A percentile compares a stretch with the other conserved stretches of the same genome.
Conservation (phyloP, 2,888 invertebrate genomes). For the Spatulosminthurus flaviceps region DNA sequence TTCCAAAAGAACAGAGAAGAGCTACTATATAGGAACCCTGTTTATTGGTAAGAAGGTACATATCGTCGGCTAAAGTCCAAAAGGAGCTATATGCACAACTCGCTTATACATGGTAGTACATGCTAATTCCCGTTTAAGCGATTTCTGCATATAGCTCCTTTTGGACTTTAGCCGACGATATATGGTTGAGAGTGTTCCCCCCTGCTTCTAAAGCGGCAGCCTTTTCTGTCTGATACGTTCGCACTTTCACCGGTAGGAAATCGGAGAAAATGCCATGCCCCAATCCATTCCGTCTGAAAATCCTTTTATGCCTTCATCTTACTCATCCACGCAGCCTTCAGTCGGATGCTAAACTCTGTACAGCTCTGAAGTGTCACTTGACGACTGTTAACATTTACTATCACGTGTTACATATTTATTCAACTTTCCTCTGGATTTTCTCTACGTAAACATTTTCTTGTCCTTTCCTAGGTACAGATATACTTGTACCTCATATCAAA, state of each 20-base stretch:
- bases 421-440: neutral
- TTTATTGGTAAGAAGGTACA: too few relatives aligned
- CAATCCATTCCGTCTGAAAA: slow-evolving; percentile 45
- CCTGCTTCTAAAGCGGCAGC: neutral
- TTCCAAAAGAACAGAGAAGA: neutral
- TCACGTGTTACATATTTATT: slow-evolving; percentile 37
- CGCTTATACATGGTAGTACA: too few relatives aligned
- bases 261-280: slow-evolving; percentile 50
- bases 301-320: slow-evolving; percentile 45
- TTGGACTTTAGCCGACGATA: too few relatives aligned
- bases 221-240: slow-evolving; percentile 38
- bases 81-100: too few relatives aligned
- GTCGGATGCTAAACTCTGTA: slow-evolving; percentile 44
- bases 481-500: too few relatives aligned
- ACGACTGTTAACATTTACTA: slow-evolving; percentile 28
- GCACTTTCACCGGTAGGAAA: slow-evolving; percentile 47
- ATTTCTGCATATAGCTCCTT: too few relatives aligned
- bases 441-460: neutral
- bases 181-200: neutral
- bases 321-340: slow-evolving; percentile 36
- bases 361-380: slow-evolving; percentile 45
- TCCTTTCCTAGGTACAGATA: neutral
- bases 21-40: too few relatives aligned
- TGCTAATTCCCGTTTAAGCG: too few relatives aligned
- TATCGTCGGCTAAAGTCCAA: too few relatives aligned